A percentile compares a stretch with the other conserved stretches of the same genome.
phyloP scores from a whole-genome alignment of 1,140 invertebrate genomes.

The Pseudomyrmex dendroicus region DNA sequence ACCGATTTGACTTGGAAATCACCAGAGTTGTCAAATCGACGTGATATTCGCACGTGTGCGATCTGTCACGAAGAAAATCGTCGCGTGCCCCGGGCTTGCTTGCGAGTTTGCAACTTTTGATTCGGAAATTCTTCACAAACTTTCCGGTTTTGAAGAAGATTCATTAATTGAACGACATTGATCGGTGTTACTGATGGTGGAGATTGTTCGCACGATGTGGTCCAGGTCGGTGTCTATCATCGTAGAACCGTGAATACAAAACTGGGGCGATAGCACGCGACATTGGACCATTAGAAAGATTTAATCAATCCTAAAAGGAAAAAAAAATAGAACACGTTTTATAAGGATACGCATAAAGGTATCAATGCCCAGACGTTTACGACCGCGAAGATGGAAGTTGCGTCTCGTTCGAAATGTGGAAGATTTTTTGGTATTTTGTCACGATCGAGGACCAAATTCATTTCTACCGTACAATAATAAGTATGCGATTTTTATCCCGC shows the following conservation, averaged over 20 bases:
- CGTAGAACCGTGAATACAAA: not conserved
- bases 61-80: no score
- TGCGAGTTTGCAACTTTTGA: not conserved
- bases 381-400: conserved; percentile 14
- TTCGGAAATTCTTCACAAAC: not conserved
- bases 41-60: no score
- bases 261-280: not conserved
- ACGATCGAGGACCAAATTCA: conserved; percentile 54
- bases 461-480: conserved; percentile 30
- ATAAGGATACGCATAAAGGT: conserved; percentile 20
- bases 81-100: no score
- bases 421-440: conserved; percentile 32
- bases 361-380: not conserved
- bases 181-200: not conserved
- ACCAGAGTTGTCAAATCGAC: no score
- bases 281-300: not conserved
- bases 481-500: conserved; percentile 24
- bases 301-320: not conserved
- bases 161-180: not conserved
- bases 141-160: not conserved
- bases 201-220: not conserved
- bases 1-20: no score
- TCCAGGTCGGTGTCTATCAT: not conserved
- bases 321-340: not conserved
- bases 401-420: conserved; percentile 5